Evolutionary conservation across 2,888 invertebrate species (phyloP).

Genomic region (Zhuqinia jingwanae): DNA sequence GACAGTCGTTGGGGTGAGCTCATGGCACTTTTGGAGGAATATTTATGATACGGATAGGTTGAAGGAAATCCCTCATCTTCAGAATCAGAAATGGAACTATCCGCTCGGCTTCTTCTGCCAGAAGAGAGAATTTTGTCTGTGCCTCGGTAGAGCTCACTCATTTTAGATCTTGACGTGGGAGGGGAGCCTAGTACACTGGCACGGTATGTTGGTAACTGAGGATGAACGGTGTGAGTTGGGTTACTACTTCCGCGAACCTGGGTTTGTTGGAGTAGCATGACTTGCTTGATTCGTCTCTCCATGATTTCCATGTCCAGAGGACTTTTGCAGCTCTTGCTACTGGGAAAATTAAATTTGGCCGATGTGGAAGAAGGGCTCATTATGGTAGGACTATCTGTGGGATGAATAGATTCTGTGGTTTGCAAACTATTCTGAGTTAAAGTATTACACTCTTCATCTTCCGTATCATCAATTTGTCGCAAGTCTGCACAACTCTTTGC

Average conservation of each 20-base stretch:
- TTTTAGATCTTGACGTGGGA: conserved; percentile 15
- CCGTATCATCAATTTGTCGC: conserved; percentile 64
- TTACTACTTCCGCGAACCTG: background rate
- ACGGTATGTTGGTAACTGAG: conserved; percentile 48
- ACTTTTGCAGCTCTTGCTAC: conserved; percentile 12
- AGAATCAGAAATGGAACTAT: conserved; percentile 66
- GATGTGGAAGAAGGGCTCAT: conserved; percentile 28
- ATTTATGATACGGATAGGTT: conserved; percentile 1
- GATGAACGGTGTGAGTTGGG: conserved; percentile 35
- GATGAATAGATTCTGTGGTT: background rate
- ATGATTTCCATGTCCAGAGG: conserved; percentile 60
- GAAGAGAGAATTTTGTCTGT: background rate
- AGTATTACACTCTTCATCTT: conserved; percentile 36
- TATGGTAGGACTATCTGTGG: conserved; percentile 41
- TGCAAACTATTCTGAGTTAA: conserved; percentile 34
- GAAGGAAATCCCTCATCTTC: conserved; percentile 62
- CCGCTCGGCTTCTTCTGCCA: conserved; percentile 40
- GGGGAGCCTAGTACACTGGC: conserved; percentile 66
- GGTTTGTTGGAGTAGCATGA: background rate
- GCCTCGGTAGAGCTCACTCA: conserved; percentile 20
- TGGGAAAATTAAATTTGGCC: conserved; percentile 41
- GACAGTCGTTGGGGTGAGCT: conserved; percentile 56
- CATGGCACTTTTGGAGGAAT: conserved; percentile 60
- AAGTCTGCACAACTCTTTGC: conserved; percentile 77
- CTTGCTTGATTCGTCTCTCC: conserved; percentile 57